These are phyloP conservation scores for Microchrysa polita DNA, from an alignment of 2,888 invertebrate genomes.

Conservation along the genomic window DNA sequence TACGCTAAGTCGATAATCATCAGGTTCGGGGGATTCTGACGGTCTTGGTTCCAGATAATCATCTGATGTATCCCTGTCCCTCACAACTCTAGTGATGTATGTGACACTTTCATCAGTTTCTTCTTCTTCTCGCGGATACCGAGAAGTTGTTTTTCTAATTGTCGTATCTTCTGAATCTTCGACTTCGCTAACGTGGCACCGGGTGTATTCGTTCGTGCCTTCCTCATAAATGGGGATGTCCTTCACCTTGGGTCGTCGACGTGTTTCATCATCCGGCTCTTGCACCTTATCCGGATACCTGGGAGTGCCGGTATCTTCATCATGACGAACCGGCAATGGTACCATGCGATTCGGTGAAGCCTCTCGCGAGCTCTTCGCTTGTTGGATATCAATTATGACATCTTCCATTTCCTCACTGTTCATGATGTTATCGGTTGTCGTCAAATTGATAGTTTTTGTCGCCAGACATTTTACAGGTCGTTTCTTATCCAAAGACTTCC, in stretches of 20 bases:
- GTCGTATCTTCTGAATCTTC: conserved; percentile 61
- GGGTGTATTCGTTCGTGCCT: conserved; percentile 63
- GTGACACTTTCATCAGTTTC: conserved; percentile 9
- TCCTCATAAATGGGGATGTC: conserved; percentile 70
- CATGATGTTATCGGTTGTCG: conserved; percentile 64
- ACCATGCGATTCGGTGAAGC: conserved; percentile 78
- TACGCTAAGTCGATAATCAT: conserved; percentile 73
- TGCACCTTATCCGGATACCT: conserved; percentile 78
- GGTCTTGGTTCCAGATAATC: conserved; percentile 55
- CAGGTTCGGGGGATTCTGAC: conserved; percentile 55
- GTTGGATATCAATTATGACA: conserved; percentile 74
- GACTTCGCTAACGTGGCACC: conserved; percentile 68
- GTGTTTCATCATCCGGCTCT: conserved; percentile 76
- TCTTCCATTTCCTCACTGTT: conserved; percentile 69
- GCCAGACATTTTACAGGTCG: conserved; percentile 65
- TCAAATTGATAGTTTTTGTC: conserved; percentile 67
- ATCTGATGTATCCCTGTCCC: conserved; percentile 46
- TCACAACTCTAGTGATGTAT: conserved; percentile 52
- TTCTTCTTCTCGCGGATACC: conserved; percentile 52
- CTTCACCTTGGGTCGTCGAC: conserved; percentile 63
- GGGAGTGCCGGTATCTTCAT: conserved; percentile 70
- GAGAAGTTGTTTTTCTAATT: conserved; percentile 47
- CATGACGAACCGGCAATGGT: conserved; percentile 71
- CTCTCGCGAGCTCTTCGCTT: conserved; percentile 79
- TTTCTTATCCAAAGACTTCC: conserved; percentile 46